phyloP scores from a whole-genome alignment of 2,797 vertebrate genomes.

The Amphiprion clarkii region DNA sequence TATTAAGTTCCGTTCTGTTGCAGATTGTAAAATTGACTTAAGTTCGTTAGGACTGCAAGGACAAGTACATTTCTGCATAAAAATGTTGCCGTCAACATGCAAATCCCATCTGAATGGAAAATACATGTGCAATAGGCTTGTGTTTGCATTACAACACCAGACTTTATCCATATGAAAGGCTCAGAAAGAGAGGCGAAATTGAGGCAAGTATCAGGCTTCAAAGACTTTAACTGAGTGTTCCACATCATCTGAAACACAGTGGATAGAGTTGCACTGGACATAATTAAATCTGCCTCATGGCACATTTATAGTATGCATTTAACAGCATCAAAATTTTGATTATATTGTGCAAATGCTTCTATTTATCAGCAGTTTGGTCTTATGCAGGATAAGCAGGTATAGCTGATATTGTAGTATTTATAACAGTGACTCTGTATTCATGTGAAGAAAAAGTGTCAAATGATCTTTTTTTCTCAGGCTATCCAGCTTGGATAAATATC shows the following conservation, averaged over 20 bases:
- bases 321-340: slow-evolving; percentile 41
- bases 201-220: slow-evolving; percentile 2
- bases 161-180: neutral
- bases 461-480: neutral
- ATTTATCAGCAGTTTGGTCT: slow-evolving; percentile 12
- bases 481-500: slow-evolving; percentile 52
- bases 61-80: too few species aligned
- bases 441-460: neutral
- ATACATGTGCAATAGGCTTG: too few species aligned
- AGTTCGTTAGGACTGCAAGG: too few species aligned
- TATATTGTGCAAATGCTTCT: slow-evolving; percentile 31
- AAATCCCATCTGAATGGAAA: too few species aligned
- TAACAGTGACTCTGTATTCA: slow-evolving; percentile 25
- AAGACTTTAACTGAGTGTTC: slow-evolving; percentile 8
- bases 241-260: slow-evolving; percentile 23
- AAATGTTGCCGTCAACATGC: too few species aligned
- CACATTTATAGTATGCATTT: slow-evolving; percentile 66
- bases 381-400: neutral
- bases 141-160: neutral
- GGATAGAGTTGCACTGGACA: slow-evolving; percentile 56
- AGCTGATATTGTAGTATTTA: neutral
- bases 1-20: too few species aligned
- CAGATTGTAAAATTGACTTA: too few species aligned
- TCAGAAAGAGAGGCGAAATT: neutral
- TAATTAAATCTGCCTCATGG: slow-evolving; percentile 57